Conservation (phyloP, 2,888 invertebrate species). For the Polymixis flavicincta region DNA sequence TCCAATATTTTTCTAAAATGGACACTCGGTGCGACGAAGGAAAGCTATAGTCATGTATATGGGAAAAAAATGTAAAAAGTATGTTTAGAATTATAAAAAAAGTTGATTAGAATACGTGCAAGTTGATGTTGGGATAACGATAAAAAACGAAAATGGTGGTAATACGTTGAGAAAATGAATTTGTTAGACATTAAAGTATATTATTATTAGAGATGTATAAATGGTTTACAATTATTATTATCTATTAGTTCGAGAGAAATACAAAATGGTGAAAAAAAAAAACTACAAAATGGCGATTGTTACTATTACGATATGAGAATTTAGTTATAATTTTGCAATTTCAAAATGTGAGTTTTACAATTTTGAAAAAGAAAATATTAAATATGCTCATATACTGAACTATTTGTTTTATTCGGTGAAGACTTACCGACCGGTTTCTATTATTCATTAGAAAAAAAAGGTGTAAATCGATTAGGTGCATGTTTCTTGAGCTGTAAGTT, state of each 20-base stretch:
- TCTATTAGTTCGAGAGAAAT: constrained; percentile 86
- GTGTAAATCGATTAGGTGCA: not conserved
- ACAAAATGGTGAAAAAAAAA: constrained; percentile 82
- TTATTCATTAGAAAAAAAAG: not conserved
- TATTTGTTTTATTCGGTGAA: constrained; percentile 76
- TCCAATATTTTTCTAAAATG: constrained; percentile 88
- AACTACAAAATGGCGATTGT: constrained; percentile 88
- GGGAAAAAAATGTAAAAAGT: constrained; percentile 87
- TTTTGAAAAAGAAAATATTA: constrained; percentile 91
- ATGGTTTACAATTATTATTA: constrained; percentile 90
- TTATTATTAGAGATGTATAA: constrained; percentile 90
- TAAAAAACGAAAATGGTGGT: constrained; percentile 84
- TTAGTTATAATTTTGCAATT: constrained; percentile 91
- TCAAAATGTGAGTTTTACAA: constrained; percentile 91
- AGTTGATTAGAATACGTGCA: constrained; percentile 86
- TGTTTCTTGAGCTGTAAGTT: not conserved
- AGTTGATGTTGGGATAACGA: constrained; percentile 87
- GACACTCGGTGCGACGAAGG: constrained; percentile 82
- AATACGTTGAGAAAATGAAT: constrained; percentile 89
- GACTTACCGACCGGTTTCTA: not conserved
- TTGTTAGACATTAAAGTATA: constrained; percentile 90
- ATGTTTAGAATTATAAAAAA: constrained; percentile 87
- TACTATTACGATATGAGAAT: constrained; percentile 91
- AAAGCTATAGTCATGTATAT: constrained; percentile 85
- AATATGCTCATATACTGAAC: constrained; percentile 89